Base-by-base conservation (phyloP, 1,140 invertebrate genomes). In the Calliphora vicina region DNA sequence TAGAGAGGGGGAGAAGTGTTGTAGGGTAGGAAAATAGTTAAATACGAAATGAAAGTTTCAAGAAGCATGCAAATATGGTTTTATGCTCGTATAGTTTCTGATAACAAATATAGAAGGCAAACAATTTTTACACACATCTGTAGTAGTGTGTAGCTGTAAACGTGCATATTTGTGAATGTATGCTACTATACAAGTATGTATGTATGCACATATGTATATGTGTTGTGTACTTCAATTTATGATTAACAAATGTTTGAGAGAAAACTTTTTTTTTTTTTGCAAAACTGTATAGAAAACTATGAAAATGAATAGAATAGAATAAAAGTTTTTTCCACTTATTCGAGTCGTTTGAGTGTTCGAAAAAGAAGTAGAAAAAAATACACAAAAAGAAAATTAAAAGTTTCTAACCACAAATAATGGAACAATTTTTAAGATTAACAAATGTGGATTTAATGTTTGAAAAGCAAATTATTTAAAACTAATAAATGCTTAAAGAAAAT, bases 31-130 rank as follows among this genome's bases (percentile, higher is more conserved):
- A 67, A 67, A 67, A 67, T 50, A 35, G 6, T 57, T 57, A 67
- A 67, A 25, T 23, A 67, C 8, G 10, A 67, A 67, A 67, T 25
- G 23, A 78, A 25, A 25, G 35, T 78, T 78, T 78, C 35, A 78
- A 78, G n/a, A 45, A 25, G 35, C 35, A 78, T 78, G 29, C n/a
- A 78, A 78, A 78, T 78, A 78, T 20, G 5, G 0, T 23, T 67
- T 23, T 0, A 67, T n/a, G 2, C n/a, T 12, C n/a, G n/a, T 2
- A 61, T 61, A n/a, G 15, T 15, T 61, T 20, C 9, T 61, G 6
- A 12, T n/a, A 61, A 23, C 57, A 61, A 15, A n/a, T 20, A 6
- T 12, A 45, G 10, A 17, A 45, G 4, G 57, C 57, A 61, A 3
- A 61, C 57, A 61, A 20, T 2, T 12, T n/a, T 20, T 20, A 20